A percentile compares a stretch with the other conserved stretches of the same genome.
Conservation (phyloP, 2,113 vertebrate species). For the Callaeas wilsoni region DNA sequence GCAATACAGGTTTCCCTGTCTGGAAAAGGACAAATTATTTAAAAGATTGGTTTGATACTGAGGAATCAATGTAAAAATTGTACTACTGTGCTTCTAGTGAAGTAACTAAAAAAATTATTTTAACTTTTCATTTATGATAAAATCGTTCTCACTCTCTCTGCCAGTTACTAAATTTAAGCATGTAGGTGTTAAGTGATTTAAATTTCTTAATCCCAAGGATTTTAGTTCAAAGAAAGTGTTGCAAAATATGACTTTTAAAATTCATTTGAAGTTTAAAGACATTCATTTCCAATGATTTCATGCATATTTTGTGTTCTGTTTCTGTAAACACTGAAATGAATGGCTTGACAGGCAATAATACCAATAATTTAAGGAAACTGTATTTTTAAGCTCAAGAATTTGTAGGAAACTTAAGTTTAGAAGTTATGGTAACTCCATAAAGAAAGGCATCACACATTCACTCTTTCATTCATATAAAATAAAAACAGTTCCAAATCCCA, state of each 20-base stretch:
- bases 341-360: not conserved
- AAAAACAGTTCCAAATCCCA: not conserved
- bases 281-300: not conserved
- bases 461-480: not conserved
- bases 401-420: not conserved
- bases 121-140: not conserved
- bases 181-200: not conserved
- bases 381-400: not conserved
- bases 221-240: slow-evolving; percentile 9
- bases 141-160: not conserved
- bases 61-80: not conserved
- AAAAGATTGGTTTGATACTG: not conserved
- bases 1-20: not conserved
- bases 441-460: not conserved
- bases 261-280: not conserved
- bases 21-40: not conserved
- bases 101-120: not conserved
- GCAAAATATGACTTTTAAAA: not conserved
- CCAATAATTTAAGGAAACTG: not conserved
- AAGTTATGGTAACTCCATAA: not conserved
- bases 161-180: not conserved
- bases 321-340: not conserved
- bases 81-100: not conserved
- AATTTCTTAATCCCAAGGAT: not conserved
- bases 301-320: not conserved